Base-by-base conservation (phyloP, 2,797 vertebrate genomes). In the Galagoides demidoff region DNA sequence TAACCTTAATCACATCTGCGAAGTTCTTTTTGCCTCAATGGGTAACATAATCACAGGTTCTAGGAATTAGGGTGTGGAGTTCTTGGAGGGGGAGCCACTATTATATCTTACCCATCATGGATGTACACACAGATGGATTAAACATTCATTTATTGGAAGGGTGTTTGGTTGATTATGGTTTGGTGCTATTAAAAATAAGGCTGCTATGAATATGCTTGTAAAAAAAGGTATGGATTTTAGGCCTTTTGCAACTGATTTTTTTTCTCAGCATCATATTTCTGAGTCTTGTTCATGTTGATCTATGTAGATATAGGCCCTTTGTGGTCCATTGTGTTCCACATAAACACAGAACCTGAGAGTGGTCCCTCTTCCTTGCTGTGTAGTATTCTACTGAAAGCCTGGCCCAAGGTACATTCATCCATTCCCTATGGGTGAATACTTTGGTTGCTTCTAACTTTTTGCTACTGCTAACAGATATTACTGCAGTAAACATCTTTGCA, bases 251-350 rank as follows among this genome's bases (percentile, higher is more conserved):
- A 19, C 23, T 29, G 34, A 39, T 22, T 55, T 64, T 70, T 86
- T 83, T 86, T 34, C 27, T 74, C 39, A 55, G 0, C 10, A 2
- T 70, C 37, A 0, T 8, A 1, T 31, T 84, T 59, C 71, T 83
- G 78, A 78, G 57, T 27, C 19, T 43, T 57, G 25, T 63, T 89
- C 39, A 17, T 52, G 49, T 77, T 73, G 43, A n/a, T 81, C 70
- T 59, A 0, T 77, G 11, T 11, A 66, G 39, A 61, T 77, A 7
- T 19, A 61, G 74, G 29, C 71, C 52, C n/a, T 91, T 45, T 10
- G n/a, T 17, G 9, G 11, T 27, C 49, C 29, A 0, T 8, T 31
- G 25, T n/a, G 23, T 73, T 55, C 84, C 10, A 0, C 0, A 12
- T 55, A 37, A 68, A 49, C 12, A 0, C 3, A 31, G 37, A 9